phyloP scores from a whole-genome alignment of 2,113 vertebrate species.

The Myrmecophaga tridactyla region DNA sequence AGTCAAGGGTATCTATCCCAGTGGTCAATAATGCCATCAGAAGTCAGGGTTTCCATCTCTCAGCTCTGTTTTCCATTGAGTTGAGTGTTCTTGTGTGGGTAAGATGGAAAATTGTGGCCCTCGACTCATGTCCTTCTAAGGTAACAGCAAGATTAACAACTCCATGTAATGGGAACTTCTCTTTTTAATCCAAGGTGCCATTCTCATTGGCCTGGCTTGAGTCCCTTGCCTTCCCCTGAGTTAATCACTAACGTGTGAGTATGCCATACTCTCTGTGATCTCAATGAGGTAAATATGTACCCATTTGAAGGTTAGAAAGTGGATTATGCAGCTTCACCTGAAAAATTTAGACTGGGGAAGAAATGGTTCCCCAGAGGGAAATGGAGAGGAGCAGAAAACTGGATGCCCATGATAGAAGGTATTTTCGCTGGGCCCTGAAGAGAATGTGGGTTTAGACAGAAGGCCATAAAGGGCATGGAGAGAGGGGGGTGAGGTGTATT shows the following conservation, averaged over 20 bases:
- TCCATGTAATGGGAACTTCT: not conserved
- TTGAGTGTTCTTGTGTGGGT: not conserved
- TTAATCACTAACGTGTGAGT: not conserved
- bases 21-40: not conserved
- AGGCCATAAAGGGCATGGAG: no score
- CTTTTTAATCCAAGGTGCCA: not conserved
- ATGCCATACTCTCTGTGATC: not conserved
- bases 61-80: not conserved
- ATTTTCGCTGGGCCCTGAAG: not conserved
- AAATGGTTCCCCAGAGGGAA: not conserved
- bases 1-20: not conserved
- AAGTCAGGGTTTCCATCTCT: not conserved
- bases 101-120: not conserved
- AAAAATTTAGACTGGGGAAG: not conserved
- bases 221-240: not conserved
- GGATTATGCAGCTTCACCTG: not conserved
- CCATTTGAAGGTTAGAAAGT: not conserved
- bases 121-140: not conserved
- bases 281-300: not conserved
- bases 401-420: not conserved
- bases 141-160: not conserved
- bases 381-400: not conserved
- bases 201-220: not conserved
- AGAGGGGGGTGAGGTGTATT: no score
- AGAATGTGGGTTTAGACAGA: not conserved